Evolutionary conservation across 2,113 vertebrate genomes (phyloP).

Genomic region (Forbesichthys agassizii): DNA sequence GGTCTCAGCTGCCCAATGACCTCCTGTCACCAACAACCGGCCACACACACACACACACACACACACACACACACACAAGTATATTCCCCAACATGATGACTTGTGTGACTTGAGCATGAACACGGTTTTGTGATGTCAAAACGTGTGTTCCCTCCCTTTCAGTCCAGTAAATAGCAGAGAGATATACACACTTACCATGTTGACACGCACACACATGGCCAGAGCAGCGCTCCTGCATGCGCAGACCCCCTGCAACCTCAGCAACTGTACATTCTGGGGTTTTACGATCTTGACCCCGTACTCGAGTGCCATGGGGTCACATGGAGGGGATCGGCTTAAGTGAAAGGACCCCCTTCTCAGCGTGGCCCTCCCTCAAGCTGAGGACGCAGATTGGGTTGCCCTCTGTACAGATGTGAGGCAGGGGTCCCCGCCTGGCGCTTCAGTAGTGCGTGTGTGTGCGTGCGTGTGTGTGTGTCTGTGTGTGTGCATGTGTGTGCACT

Average conservation of each 20-base stretch:
- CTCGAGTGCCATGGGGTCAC: constrained; percentile 59
- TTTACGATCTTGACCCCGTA: constrained; percentile 72
- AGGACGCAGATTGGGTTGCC: constrained; percentile 62
- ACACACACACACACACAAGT: constrained; percentile 24
- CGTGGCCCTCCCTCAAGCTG: constrained; percentile 54
- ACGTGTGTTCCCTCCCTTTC: too few species aligned
- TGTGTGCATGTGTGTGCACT: not conserved
- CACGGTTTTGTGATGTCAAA: too few species aligned
- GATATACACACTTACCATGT: constrained; percentile 9
- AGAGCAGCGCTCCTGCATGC: not conserved
- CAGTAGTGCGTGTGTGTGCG: constrained; percentile 21
- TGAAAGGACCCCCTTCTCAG: constrained; percentile 58
- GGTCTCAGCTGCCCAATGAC: constrained; percentile 49
- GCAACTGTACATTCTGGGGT: constrained; percentile 70
- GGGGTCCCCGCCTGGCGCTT: constrained; percentile 30
- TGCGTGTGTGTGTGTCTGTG: constrained; percentile 23
- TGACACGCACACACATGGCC: constrained; percentile 53
- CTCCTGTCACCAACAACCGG: constrained; percentile 27
- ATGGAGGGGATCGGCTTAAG: constrained; percentile 63
- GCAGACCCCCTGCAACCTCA: constrained; percentile 45
- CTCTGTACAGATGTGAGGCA: constrained; percentile 73
- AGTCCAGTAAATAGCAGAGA: too few species aligned
- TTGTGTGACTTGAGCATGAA: not conserved
- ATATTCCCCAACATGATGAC: not conserved
- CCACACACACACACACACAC: constrained; percentile 27